Evolutionary conservation across 1,140 invertebrate species (phyloP).

Genomic region (Brachionus sp.): DNA sequence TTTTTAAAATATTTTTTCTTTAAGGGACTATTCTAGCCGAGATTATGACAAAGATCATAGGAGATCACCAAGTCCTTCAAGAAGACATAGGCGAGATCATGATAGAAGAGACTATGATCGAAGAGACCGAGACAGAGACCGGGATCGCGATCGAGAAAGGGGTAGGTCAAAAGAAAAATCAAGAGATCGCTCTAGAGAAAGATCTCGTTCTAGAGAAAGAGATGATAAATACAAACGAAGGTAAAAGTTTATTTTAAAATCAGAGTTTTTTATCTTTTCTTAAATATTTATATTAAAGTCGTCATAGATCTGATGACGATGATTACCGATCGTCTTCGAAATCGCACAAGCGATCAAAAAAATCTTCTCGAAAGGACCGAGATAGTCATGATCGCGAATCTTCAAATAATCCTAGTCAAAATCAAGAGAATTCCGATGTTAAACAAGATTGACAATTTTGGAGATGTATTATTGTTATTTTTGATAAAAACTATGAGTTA

Average conservation of each 20-base stretch:
- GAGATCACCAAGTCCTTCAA: constrained; percentile 11
- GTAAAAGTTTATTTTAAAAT: background rate
- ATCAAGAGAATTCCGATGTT: constrained; percentile 1
- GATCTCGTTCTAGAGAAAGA: constrained; percentile 25
- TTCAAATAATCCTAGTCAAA: constrained; percentile 4
- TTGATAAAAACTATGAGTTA: background rate
- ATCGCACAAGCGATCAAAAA: constrained; percentile 27
- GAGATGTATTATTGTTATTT: background rate
- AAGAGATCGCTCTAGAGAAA: constrained; percentile 2
- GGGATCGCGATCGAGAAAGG: background rate
- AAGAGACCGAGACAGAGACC: constrained; percentile 4
- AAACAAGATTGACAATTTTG: constrained; percentile 12
- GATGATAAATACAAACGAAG: constrained; percentile 40
- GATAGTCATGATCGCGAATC: constrained; percentile 42
- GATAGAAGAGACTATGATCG: background rate
- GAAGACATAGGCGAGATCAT: constrained; percentile 25
- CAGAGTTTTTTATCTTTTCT: background rate
- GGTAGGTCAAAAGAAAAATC: constrained; percentile 8
- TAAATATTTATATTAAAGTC: background rate
- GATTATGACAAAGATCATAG: constrained; percentile 24
- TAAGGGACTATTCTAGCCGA: background rate
- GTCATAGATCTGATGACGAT: constrained; percentile 36
- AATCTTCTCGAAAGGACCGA: constrained; percentile 40
- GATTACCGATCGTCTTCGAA: constrained; percentile 32
- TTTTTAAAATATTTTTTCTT: background rate